Base-by-base conservation (phyloP, 2,797 vertebrate genomes). In the Falco berigora region DNA sequence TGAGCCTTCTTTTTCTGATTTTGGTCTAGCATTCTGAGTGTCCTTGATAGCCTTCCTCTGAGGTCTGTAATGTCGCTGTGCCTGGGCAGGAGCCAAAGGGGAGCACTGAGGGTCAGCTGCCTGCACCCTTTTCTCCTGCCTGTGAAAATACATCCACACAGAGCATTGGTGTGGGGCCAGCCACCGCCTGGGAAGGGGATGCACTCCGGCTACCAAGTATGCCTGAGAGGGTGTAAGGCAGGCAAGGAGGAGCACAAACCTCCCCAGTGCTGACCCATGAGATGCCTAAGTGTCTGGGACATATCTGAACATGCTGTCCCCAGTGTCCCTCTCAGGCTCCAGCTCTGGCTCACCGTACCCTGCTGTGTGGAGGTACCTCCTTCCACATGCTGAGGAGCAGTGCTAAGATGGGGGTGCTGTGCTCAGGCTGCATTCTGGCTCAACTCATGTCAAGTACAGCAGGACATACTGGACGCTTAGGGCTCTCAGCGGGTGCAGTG, bases 121-220 rank as follows among this genome's bases (percentile, higher is more conserved):
- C 55, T 55, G 12, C 0, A 0, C 12, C 25, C 36, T 46, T 71
- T 71, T 42, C 46, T 66, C 38, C 38, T 53, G 36, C 55, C 74
- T 52, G 38, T 47, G 56, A 53, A 71, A 27, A 38, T 52, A 25
- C 3, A 4, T 40, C 40, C 25, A 19, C 0, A 1, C 8, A 55
- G 49, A 0, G 0, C 2, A 3, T 40, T 49, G 22, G 52, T 81
- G 62, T 12, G 2, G 36, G 27, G 55, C 30, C 1, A 1, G 12
- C 69, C 89, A 28, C 36, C 1, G 2, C 56, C 67, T 71, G 69
- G 58, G 55, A 92, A 69, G 34, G 21, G 53, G 22, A 49, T 1
- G 1, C 49, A 24, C 66, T 80, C 20, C 49, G 18, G 14, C 79
- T 72, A 47, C 50, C 17, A 25, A 68, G 19, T 24, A 50, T 1